Evolutionary conservation across 2,113 vertebrate genomes (phyloP).

Genomic region (Xyrauchen texanus): DNA sequence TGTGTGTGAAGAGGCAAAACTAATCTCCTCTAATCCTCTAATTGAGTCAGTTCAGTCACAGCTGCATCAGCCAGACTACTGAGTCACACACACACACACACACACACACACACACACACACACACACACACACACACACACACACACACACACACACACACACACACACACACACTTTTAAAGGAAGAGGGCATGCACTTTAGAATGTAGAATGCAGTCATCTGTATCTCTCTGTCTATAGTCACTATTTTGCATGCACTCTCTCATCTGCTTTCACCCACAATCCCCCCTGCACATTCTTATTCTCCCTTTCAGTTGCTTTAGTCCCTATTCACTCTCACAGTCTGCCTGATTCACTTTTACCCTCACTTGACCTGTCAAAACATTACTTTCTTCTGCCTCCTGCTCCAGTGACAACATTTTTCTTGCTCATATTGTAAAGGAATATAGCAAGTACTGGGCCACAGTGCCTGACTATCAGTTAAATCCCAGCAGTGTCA

Average conservation of each 20-base stretch:
- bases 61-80: background rate
- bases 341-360: background rate
- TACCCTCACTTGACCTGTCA: background rate
- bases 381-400: background rate
- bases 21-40: constrained; percentile 35
- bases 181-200: background rate
- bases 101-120: background rate
- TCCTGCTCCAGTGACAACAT: background rate
- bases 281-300: background rate
- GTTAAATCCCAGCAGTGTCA: no score
- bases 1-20: constrained; percentile 7
- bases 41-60: constrained; percentile 19
- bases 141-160: background rate
- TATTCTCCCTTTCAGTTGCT: background rate
- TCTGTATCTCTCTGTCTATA: background rate
- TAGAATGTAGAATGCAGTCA: background rate
- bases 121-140: constrained; percentile 12
- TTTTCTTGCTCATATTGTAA: background rate
- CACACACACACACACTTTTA: background rate
- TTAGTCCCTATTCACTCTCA: background rate
- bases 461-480: no score
- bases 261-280: constrained; percentile 1
- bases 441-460: no score
- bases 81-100: no score
- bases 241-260: background rate